Percentiles rank a stretch among this genome's conserved stretches.
Conservation (phyloP, 2,888 invertebrate genomes). For the Spisula solida region DNA sequence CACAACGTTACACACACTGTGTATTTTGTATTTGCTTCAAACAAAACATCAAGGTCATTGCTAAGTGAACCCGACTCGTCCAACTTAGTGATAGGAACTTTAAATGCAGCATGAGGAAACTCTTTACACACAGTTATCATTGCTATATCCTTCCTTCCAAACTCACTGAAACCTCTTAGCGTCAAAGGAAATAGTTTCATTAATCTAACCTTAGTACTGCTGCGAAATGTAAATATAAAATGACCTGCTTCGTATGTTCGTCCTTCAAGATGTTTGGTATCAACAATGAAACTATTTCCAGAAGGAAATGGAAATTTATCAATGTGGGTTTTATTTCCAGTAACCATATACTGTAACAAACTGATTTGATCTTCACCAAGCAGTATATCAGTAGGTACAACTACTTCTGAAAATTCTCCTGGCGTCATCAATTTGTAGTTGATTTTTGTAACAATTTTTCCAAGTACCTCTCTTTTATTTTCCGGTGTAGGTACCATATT, state of each 20-base stretch:
- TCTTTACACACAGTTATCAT: neutral
- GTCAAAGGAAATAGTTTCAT: neutral
- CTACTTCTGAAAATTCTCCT: conserved; percentile 17
- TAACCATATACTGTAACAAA: neutral
- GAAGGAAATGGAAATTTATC: neutral
- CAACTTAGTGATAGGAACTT: neutral
- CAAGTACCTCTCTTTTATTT: neutral
- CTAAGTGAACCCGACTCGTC: neutral
- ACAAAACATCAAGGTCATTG: neutral
- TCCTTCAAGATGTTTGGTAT: neutral
- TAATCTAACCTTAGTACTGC: neutral
- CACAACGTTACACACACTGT: neutral
- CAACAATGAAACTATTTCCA: neutral
- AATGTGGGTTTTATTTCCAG: neutral
- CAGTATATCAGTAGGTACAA: conserved; percentile 27
- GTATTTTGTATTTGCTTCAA: neutral
- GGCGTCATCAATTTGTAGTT: conserved; percentile 1
- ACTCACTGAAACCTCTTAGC: neutral
- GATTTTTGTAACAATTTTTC: conserved; percentile 11
- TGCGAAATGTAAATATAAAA: neutral
- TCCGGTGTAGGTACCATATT: neutral
- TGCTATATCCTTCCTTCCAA: neutral
- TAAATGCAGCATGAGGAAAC: neutral
- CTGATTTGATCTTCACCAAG: neutral
- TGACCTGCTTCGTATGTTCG: neutral